Evolutionary conservation across 1,140 invertebrate genomes (phyloP).

Genomic region (Leptinotarsa undecemlineata): DNA sequence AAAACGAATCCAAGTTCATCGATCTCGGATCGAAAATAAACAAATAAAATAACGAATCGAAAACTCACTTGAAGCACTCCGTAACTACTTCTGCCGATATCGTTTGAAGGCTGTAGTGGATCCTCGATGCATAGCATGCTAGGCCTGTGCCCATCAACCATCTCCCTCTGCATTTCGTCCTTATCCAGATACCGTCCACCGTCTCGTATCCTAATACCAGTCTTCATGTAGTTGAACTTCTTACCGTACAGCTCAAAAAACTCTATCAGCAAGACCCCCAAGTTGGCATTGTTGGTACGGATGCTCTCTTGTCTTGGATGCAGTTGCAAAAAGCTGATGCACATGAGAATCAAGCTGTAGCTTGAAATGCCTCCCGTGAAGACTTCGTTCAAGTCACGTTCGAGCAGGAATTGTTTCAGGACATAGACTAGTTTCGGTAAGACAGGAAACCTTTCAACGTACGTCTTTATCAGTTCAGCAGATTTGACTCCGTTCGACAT

Average conservation of each 20-base stretch:
- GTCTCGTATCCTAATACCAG: slow-evolving; percentile 92
- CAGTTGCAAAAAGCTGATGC: slow-evolving; percentile 70
- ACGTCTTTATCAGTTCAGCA: slow-evolving; percentile 89
- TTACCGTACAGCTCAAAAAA: slow-evolving; percentile 97
- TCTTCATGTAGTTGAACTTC: slow-evolving; percentile 95
- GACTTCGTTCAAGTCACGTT: slow-evolving; percentile 97
- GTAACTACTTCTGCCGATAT: slow-evolving; percentile 96
- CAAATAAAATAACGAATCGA: slow-evolving; percentile 58
- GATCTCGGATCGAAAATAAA: too few species aligned
- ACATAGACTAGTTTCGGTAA: slow-evolving; percentile 93
- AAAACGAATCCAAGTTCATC: too few species aligned
- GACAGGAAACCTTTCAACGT: slow-evolving; percentile 71
- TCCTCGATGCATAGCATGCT: slow-evolving; percentile 96
- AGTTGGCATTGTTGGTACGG: slow-evolving; percentile 68
- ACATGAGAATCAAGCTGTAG: slow-evolving; percentile 97
- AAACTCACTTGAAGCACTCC: slow-evolving; percentile 64
- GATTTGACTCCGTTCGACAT: slow-evolving; percentile 94
- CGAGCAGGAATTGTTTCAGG: slow-evolving; percentile 95
- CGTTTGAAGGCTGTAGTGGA: slow-evolving; percentile 92
- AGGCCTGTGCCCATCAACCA: slow-evolving; percentile 91
- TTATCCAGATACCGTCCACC: slow-evolving; percentile 94
- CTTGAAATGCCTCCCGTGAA: slow-evolving; percentile 99
- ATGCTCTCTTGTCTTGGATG: slow-evolving; percentile 72
- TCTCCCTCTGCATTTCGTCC: slow-evolving; percentile 88
- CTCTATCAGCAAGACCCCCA: slow-evolving; percentile 93